These are phyloP conservation scores for Trichonephila clavipes DNA, from an alignment of 1,140 invertebrate species.

Conservation along the genomic window DNA sequence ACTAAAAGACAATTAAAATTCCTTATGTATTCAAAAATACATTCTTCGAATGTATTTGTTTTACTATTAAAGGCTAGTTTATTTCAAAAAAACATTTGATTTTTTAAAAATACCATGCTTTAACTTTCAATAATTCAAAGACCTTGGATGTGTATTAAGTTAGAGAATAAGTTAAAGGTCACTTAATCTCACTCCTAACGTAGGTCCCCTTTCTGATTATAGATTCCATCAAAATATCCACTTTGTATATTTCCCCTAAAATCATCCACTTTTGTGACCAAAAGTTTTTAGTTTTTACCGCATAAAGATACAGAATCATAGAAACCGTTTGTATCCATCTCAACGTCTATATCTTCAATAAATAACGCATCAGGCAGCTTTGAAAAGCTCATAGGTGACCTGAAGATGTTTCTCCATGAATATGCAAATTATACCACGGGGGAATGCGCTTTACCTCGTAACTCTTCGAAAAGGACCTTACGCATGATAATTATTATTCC, in stretches of 20 bases:
- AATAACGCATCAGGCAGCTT: constrained; percentile 59
- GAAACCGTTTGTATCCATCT: constrained; percentile 32
- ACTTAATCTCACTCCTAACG: no score
- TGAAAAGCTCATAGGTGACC: neutral
- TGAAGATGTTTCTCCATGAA: constrained; percentile 34
- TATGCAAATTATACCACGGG: constrained; percentile 57
- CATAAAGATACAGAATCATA: constrained; percentile 12
- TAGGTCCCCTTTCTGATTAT: neutral
- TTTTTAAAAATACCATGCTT: no score
- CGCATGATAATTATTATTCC: constrained; percentile 68
- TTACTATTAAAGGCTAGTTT: no score
- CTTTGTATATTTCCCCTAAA: neutral
- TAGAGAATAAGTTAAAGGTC: no score
- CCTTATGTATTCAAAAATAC: no score
- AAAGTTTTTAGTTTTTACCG: neutral
- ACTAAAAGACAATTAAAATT: no score
- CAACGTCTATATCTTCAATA: constrained; percentile 45
- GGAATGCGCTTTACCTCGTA: neutral
- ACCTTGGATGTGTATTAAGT: no score
- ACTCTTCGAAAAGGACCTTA: neutral
- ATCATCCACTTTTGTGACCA: neutral
- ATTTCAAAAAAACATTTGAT: no score
- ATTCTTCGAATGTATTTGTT: no score
- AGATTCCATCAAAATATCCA: neutral
- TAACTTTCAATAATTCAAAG: no score